These are phyloP conservation scores for Eilema depressum DNA, from an alignment of 2,888 invertebrate species.

Conservation along the genomic window DNA sequence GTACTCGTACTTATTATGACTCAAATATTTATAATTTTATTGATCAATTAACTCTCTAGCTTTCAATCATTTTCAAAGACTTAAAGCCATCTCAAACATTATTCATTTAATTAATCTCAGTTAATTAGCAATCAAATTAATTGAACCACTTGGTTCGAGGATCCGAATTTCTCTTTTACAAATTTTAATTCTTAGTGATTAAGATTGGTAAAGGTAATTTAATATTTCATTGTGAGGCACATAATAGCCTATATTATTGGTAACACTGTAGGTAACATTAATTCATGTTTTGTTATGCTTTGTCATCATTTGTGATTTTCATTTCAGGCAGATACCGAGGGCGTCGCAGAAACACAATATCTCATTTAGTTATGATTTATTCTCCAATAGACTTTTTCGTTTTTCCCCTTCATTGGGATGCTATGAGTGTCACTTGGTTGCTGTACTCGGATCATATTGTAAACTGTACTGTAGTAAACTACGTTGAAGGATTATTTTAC, in stretches of 20 bases:
- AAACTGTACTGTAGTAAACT: background rate
- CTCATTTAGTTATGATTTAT: conserved; percentile 82
- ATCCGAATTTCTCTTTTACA: background rate
- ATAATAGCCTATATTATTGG: conserved; percentile 6
- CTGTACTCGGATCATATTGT: conserved; percentile 49
- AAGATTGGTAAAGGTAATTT: conserved; percentile 2
- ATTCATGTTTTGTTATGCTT: conserved; percentile 69
- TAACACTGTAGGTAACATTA: conserved; percentile 56
- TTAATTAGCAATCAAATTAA: conserved; percentile 13
- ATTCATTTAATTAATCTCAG: conserved; percentile 13
- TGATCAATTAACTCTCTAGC: background rate
- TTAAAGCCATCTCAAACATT: background rate
- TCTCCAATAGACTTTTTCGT: conserved; percentile 70
- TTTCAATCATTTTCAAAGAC: background rate
- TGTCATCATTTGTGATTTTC: conserved; percentile 74
- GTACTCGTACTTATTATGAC: background rate
- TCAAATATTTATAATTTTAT: background rate
- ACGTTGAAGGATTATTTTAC: conserved; percentile 28
- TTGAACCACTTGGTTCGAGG: conserved; percentile 13
- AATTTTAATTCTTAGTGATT: conserved; percentile 9
- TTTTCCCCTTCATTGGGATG: conserved; percentile 65
- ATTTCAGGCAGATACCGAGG: conserved; percentile 67
- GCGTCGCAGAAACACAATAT: conserved; percentile 67
- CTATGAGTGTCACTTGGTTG: conserved; percentile 61
- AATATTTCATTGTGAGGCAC: background rate